Evolutionary conservation across 2,888 invertebrate genomes (phyloP).

Genomic region (Lydus trimaculatus): DNA sequence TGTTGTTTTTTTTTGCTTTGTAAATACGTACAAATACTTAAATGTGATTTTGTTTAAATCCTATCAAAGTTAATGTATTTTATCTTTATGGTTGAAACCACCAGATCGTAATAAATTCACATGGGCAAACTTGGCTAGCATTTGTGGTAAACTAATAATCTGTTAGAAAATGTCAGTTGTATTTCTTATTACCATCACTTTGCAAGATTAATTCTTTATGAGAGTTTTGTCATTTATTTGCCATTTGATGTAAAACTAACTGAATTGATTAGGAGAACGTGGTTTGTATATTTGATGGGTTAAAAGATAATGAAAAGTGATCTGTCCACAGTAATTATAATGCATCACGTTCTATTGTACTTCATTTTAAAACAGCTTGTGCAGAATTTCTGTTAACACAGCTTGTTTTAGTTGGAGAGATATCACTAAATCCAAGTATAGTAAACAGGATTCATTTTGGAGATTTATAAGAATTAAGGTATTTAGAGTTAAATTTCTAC

Average conservation of each 20-base stretch:
- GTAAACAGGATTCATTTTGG: no score
- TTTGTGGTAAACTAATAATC: not conserved
- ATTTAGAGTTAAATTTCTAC: no score
- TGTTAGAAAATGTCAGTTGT: not conserved
- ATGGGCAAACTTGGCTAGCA: not conserved
- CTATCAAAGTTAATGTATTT: not conserved
- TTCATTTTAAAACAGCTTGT: no score
- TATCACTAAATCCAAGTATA: no score
- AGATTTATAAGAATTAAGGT: no score
- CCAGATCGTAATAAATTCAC: not conserved
- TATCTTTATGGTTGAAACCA: not conserved
- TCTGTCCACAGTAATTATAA: not conserved
- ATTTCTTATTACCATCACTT: not conserved
- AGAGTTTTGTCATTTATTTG: not conserved
- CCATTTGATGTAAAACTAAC: not conserved
- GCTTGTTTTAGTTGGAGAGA: no score
- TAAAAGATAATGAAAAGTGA: no score
- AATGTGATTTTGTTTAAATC: not conserved
- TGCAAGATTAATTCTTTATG: not conserved
- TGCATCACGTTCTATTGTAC: not conserved
- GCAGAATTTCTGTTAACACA: no score
- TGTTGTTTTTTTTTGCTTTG: conserved; percentile 1
- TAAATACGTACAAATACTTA: not conserved
- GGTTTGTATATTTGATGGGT: not conserved
- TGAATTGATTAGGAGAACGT: not conserved